phyloP scores from a whole-genome alignment of 2,797 vertebrate species.

The Lagorchestes hirsutus region DNA sequence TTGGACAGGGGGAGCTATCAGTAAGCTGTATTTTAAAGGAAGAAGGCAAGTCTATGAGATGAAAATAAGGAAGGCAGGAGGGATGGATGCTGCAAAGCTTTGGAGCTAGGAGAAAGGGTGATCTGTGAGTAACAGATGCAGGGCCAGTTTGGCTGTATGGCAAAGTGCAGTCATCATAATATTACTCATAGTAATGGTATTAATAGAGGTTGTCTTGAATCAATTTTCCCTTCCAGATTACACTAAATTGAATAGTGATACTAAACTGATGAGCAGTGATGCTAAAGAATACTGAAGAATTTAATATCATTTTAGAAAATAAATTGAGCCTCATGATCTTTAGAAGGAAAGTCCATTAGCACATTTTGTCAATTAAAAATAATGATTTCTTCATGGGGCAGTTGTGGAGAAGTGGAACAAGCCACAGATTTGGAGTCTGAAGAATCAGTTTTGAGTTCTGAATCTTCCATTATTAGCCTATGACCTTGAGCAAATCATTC shows the following conservation, averaged over 20 bases:
- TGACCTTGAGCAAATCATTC: conserved; percentile 41
- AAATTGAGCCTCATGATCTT: not conserved
- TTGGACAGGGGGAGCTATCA: not conserved
- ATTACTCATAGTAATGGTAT: not conserved
- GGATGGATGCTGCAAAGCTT: not conserved
- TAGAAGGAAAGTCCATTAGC: not conserved
- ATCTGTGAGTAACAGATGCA: not conserved
- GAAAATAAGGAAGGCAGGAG: not conserved
- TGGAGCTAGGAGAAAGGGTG: not conserved
- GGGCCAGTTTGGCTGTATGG: not conserved
- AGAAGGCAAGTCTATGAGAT: not conserved
- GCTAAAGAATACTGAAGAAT: not conserved
- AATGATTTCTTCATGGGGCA: not conserved
- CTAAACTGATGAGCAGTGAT: not conserved
- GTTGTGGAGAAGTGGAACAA: not conserved
- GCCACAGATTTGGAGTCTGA: not conserved
- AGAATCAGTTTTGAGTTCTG: conserved; percentile 1
- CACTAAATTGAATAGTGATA: not conserved
- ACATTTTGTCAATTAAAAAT: not conserved
- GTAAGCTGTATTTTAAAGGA: not conserved
- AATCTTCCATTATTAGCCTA: not conserved
- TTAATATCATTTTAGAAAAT: not conserved
- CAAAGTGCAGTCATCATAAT: not conserved
- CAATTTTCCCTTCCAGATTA: not conserved
- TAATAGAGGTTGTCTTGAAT: not conserved